Conservation (phyloP, 2,797 vertebrate genomes). For the Takifugu rubripes region DNA sequence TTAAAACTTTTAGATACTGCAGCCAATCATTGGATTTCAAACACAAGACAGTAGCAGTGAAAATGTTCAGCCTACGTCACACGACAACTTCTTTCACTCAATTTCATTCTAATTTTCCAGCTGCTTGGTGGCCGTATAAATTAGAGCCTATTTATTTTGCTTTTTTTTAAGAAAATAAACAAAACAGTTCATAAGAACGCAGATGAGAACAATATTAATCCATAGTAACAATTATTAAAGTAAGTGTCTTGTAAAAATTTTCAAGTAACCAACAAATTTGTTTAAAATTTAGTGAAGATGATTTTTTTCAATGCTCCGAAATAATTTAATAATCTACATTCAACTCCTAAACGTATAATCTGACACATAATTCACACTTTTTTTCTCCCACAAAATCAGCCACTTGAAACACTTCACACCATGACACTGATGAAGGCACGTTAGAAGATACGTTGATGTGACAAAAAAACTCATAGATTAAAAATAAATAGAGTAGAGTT, state of each 20-base stretch:
- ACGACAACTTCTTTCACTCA: background rate
- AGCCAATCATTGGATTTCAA: background rate
- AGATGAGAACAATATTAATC: background rate
- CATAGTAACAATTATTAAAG: slow-evolving; percentile 7
- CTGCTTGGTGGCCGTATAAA: background rate
- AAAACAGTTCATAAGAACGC: background rate
- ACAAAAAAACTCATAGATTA: background rate
- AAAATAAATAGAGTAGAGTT: slow-evolving; percentile 1
- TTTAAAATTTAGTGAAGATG: background rate
- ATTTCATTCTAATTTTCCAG: background rate
- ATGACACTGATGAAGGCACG: background rate
- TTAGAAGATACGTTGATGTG: background rate
- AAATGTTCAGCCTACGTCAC: background rate
- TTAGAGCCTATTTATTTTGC: background rate
- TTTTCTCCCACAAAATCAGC: too few species aligned
- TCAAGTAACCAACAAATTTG: slow-evolving; percentile 28
- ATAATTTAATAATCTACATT: too few species aligned
- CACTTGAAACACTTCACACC: too few species aligned
- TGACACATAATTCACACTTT: too few species aligned
- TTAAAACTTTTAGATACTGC: background rate
- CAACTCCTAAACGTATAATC: too few species aligned
- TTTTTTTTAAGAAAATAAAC: background rate
- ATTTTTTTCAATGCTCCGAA: too few species aligned
- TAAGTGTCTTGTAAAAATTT: slow-evolving; percentile 65
- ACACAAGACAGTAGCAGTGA: background rate